Conservation (phyloP, 2,888 invertebrate genomes). For the Hemithea aestivaria region DNA sequence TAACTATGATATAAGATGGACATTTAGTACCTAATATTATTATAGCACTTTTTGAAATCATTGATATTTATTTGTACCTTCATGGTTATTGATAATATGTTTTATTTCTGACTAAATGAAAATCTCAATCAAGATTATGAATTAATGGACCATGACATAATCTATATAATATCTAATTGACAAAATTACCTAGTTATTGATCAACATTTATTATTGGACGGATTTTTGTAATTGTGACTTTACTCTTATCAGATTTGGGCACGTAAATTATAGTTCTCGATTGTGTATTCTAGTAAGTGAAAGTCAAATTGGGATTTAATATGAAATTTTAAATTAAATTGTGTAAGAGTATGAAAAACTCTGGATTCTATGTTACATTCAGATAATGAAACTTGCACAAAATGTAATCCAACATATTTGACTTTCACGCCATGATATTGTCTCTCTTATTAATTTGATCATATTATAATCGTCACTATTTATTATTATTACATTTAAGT, state of each 20-base stretch:
- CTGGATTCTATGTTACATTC: slow-evolving; percentile 15
- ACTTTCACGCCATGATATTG: slow-evolving; percentile 70
- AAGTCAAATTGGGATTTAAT: slow-evolving; percentile 45
- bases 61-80: slow-evolving; percentile 7
- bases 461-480: slow-evolving; percentile 72
- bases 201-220: slow-evolving; percentile 70
- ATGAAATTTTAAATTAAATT: slow-evolving; percentile 14
- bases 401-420: slow-evolving; percentile 41
- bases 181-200: slow-evolving; percentile 53
- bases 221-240: slow-evolving; percentile 54
- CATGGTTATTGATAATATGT: slow-evolving; percentile 5
- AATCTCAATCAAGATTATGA: slow-evolving; percentile 59
- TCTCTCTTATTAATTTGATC: slow-evolving; percentile 72
- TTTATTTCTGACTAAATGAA: slow-evolving; percentile 14
- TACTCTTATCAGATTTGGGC: slow-evolving; percentile 53
- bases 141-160: slow-evolving; percentile 64
- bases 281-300: slow-evolving; percentile 48
- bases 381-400: slow-evolving; percentile 33
- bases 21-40: slow-evolving; percentile 21
- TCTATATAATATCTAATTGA: slow-evolving; percentile 38
- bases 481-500: slow-evolving; percentile 77
- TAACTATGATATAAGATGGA: slow-evolving; percentile 40
- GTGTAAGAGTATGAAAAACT: slow-evolving; percentile 18
- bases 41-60: slow-evolving; percentile 15
- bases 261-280: slow-evolving; percentile 47